Evolutionary conservation across 1,140 invertebrate genomes (phyloP), one percentile per base, ranked within the genome.

Genomic region (Pectinophora gossypiella): DNA sequence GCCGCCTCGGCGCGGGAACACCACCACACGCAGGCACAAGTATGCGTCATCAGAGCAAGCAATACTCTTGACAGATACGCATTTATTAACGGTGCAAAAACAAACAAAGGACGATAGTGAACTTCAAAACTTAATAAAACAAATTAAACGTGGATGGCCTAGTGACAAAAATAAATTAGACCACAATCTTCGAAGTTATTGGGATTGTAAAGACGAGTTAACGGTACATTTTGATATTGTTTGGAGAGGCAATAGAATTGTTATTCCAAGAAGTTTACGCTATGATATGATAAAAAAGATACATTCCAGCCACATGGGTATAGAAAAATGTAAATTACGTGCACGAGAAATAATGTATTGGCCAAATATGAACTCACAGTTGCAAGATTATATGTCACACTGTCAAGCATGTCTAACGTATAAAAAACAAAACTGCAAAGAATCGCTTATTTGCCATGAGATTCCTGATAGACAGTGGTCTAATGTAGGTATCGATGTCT

Each of bases 381-480:
- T 51, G 5, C 3, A 2, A 20, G 50, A 51, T 19, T 32, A 32
- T 3, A 3, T 51, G 19, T 51, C 50, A 2, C 20, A 22, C 6
- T 51, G 50, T 15, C 50, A 51, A 35, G 40, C 50, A 3, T 52
- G 40, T 15, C 19, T 52, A 10, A 35, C 22, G 3, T 35, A 44
- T 45, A 23, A 23, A 5, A 52, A 45, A 36, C 18, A 35, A 18
- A 73, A 75, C 43, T 51, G 42, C 10, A 75, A 62, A 48, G 66
- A 78, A 64, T 54, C 67, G 9, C 44, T 85, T 19, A 64, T 69
- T n/a, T 44, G 61, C 18, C 72, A 68, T 57, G 62, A 66, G 42
- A 57, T 79, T 12, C 58, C 71, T 1, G 21, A n/a, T 7, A 12
- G 48, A 15, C 12, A 32, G 12, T 49, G 48, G 48, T 40, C 12